A percentile compares a stretch with the other conserved stretches of the same genome.
phyloP scores from a whole-genome alignment of 2,797 vertebrate genomes.

The Leptoclinus maculatus region DNA sequence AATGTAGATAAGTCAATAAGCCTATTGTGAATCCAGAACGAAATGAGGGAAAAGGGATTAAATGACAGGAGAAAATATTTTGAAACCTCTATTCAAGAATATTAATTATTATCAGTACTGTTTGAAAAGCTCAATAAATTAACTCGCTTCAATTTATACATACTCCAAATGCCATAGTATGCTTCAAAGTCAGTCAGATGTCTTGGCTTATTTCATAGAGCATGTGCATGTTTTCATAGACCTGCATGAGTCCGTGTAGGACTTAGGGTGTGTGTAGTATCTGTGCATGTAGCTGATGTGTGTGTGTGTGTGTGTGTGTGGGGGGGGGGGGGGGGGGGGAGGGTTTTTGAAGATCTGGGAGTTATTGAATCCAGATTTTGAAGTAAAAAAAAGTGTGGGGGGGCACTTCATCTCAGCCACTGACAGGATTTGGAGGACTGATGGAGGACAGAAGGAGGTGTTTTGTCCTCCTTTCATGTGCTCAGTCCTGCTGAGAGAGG shows the following conservation, averaged over 20 bases:
- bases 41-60: background rate
- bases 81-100: background rate
- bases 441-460: slow-evolving; percentile 47
- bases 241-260: background rate
- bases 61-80: background rate
- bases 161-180: background rate
- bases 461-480: slow-evolving; percentile 58
- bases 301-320: background rate
- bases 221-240: background rate
- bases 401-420: slow-evolving; percentile 27
- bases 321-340: background rate
- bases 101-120: background rate
- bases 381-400: slow-evolving; percentile 9
- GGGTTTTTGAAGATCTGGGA: slow-evolving; percentile 47
- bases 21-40: background rate
- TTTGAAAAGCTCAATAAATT: background rate
- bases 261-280: background rate
- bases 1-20: background rate
- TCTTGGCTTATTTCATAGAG: background rate
- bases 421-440: slow-evolving; percentile 40
- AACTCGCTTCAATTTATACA: background rate
- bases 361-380: slow-evolving; percentile 65
- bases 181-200: background rate
- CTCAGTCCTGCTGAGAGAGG: slow-evolving; percentile 33
- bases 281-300: background rate